phyloP scores from a whole-genome alignment of 2,888 invertebrate genomes.

The Lapara coniferarum region DNA sequence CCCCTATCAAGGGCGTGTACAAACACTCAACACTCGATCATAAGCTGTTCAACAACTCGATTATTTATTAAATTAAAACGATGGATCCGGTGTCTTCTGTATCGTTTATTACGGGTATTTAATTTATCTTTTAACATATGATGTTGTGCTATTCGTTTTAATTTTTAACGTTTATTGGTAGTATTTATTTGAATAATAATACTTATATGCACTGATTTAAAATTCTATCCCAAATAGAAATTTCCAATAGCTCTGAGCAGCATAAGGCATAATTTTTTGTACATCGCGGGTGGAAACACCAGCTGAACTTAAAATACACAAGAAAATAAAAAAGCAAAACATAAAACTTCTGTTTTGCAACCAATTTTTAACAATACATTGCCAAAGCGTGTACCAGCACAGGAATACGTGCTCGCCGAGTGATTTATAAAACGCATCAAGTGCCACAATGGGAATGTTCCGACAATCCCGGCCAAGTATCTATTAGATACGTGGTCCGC shows the following conservation, averaged over 20 bases:
- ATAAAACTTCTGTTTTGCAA: background rate
- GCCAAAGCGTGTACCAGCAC: background rate
- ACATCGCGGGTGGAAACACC: background rate
- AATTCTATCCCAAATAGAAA: too few species aligned
- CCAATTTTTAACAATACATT: background rate
- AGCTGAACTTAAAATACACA: background rate
- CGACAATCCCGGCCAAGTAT: slow-evolving; percentile 63
- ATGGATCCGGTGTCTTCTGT: slow-evolving; percentile 29
- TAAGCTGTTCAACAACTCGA: slow-evolving; percentile 41
- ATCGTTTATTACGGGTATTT: slow-evolving; percentile 7
- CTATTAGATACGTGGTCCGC: slow-evolving; percentile 66
- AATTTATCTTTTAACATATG: background rate
- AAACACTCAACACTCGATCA: slow-evolving; percentile 46
- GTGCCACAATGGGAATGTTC: slow-evolving; percentile 67
- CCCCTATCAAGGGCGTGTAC: slow-evolving; percentile 45
- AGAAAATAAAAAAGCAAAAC: background rate
- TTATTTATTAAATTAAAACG: slow-evolving; percentile 52
- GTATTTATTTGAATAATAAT: too few species aligned
- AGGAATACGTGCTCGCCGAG: slow-evolving; percentile 28
- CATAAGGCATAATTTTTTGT: too few species aligned
- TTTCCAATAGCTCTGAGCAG: too few species aligned
- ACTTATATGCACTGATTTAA: too few species aligned
- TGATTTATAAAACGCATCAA: slow-evolving; percentile 69
- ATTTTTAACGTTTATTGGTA: background rate
- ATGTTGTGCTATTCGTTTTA: background rate